A percentile compares a stretch with the other conserved stretches of the same genome.
phyloP scores from a whole-genome alignment of 1,140 invertebrate genomes.

The Polypedilum pembai region DNA sequence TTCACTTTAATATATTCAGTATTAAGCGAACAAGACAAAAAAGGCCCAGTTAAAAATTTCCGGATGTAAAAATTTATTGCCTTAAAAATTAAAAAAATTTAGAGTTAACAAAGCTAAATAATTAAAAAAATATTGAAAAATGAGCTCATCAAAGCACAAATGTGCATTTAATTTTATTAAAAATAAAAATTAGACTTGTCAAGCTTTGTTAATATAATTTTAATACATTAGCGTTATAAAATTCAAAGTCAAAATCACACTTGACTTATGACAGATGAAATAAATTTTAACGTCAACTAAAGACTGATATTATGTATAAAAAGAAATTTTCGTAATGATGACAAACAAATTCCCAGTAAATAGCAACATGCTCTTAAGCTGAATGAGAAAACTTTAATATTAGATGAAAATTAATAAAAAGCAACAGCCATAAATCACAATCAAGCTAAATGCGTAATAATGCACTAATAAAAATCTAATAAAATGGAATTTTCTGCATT shows the following conservation, averaged over 20 bases:
- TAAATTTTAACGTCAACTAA: conserved; percentile 9
- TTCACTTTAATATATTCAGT: neutral
- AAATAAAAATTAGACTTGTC: too few species aligned
- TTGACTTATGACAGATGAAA: too few species aligned
- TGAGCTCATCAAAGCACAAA: too few species aligned
- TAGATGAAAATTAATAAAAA: neutral
- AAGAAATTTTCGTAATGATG: neutral
- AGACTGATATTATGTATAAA: conserved; percentile 7
- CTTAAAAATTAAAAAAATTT: too few species aligned
- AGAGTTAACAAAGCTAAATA: too few species aligned
- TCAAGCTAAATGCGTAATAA: neutral
- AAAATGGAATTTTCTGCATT: neutral
- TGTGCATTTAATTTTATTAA: too few species aligned
- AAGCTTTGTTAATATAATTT: too few species aligned
- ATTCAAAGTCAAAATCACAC: too few species aligned
- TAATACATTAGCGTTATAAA: too few species aligned
- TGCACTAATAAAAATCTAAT: neutral
- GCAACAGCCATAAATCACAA: conserved; percentile 1
- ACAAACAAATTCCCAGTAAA: neutral
- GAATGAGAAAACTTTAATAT: neutral
- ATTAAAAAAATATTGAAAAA: too few species aligned
- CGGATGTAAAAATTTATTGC: too few species aligned
- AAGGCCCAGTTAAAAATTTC: conserved; percentile 1
- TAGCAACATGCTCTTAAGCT: neutral
- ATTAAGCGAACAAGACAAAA: conserved; percentile 24